phyloP scores from a whole-genome alignment of 2,113 vertebrate species.

The Ptilonorhynchus violaceus region DNA sequence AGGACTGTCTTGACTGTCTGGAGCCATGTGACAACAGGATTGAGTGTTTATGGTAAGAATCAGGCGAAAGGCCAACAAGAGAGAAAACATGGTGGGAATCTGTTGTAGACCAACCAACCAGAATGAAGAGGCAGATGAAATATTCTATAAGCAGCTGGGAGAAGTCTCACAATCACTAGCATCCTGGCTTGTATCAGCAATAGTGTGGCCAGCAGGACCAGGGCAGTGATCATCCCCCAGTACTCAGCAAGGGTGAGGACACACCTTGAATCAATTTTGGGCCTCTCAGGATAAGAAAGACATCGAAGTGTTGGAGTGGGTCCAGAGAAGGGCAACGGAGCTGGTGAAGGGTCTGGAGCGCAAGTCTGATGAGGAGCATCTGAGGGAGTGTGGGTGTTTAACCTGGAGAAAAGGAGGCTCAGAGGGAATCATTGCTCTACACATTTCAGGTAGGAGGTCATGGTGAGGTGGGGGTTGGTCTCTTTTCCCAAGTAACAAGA shows the following conservation, averaged over 20 bases:
- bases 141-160: background rate
- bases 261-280: background rate
- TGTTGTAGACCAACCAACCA: background rate
- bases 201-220: background rate
- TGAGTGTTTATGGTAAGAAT: background rate
- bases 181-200: background rate
- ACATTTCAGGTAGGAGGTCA: background rate
- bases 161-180: background rate
- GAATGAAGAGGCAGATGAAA: background rate
- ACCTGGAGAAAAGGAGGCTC: background rate
- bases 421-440: rapidly evolving
- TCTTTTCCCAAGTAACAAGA: background rate
- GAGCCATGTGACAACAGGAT: background rate
- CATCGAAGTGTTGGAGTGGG: background rate
- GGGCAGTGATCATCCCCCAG: background rate
- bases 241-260: background rate
- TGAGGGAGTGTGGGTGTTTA: background rate
- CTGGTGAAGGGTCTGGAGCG: background rate
- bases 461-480: background rate
- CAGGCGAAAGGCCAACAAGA: background rate
- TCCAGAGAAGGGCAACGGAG: background rate
- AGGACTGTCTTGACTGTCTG: background rate
- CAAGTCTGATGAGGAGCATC: background rate
- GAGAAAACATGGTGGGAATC: background rate
- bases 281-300: background rate